Evolutionary conservation across 2,797 vertebrate genomes (phyloP).

Genomic region (Gephyroberyx darwinii): DNA sequence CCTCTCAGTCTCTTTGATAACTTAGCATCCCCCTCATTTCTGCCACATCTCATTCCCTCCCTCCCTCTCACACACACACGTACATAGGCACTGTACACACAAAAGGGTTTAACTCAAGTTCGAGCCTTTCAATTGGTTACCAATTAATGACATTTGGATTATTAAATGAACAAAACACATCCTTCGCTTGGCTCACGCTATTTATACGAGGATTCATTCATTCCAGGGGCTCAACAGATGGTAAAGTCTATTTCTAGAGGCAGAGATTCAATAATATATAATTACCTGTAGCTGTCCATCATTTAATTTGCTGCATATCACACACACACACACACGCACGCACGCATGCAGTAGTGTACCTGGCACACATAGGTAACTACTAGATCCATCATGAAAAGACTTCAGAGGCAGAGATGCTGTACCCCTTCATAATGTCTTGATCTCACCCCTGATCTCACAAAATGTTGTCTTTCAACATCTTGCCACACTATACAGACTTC

Average conservation of each 20-base stretch:
- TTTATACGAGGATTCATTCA: slow-evolving; percentile 36
- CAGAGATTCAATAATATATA: slow-evolving; percentile 68
- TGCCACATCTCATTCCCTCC: slow-evolving; percentile 31
- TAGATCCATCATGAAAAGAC: background rate
- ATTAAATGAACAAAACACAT: slow-evolving; percentile 56
- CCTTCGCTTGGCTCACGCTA: slow-evolving; percentile 48
- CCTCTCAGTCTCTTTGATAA: slow-evolving; percentile 50
- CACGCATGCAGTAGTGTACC: slow-evolving; percentile 11
- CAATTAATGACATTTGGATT: slow-evolving; percentile 53
- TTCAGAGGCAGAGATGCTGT: background rate
- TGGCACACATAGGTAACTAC: slow-evolving; percentile 12
- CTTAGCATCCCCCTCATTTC: slow-evolving; percentile 49
- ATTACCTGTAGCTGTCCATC: slow-evolving; percentile 55
- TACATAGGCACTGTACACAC: slow-evolving; percentile 34
- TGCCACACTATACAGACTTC: background rate
- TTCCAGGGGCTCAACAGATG: slow-evolving; percentile 68
- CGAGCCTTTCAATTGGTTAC: slow-evolving; percentile 48
- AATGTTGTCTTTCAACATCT: background rate
- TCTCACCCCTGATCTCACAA: background rate
- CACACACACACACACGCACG: background rate
- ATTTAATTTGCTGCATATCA: slow-evolving; percentile 40
- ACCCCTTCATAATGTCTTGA: background rate
- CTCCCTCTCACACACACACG: slow-evolving; percentile 14
- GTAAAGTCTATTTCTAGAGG: slow-evolving; percentile 68
- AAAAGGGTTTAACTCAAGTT: slow-evolving; percentile 50